Percentiles rank a stretch among this genome's conserved stretches.
These are phyloP conservation scores for Dromas ardeola DNA, from an alignment of 2,113 vertebrate genomes.

Conservation along the genomic window DNA sequence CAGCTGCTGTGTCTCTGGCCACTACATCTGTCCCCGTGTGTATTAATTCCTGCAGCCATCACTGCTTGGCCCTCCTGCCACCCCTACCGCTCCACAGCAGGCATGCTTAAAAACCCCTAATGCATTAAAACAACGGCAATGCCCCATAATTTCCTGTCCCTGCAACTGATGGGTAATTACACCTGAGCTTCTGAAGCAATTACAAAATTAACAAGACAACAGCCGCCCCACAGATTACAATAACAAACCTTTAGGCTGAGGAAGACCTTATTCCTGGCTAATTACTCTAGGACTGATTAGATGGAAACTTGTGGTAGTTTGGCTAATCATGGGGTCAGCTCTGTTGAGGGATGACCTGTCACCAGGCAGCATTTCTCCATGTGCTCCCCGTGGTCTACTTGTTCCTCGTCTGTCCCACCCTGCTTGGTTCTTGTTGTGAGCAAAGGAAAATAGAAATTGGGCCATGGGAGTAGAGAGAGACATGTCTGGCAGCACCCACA, in stretches of 20 bases:
- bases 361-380: background rate
- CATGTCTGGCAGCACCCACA: background rate
- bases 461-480: background rate
- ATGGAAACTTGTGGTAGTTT: background rate
- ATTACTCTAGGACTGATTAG: background rate
- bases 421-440: background rate
- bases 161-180: background rate
- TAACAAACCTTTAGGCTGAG: background rate
- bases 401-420: background rate
- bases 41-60: background rate
- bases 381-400: background rate
- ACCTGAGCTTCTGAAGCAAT: background rate
- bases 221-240: background rate
- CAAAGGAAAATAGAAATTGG: background rate
- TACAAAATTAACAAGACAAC: background rate
- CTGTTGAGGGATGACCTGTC: background rate
- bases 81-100: background rate
- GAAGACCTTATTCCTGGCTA: background rate
- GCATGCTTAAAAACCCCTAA: background rate
- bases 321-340: background rate
- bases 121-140: background rate
- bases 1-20: background rate
- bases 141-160: background rate
- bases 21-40: background rate
- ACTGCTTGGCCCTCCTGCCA: background rate